Evolutionary conservation across 2,113 vertebrate genomes (phyloP).

Genomic region (Ceyx cyanopectus): DNA sequence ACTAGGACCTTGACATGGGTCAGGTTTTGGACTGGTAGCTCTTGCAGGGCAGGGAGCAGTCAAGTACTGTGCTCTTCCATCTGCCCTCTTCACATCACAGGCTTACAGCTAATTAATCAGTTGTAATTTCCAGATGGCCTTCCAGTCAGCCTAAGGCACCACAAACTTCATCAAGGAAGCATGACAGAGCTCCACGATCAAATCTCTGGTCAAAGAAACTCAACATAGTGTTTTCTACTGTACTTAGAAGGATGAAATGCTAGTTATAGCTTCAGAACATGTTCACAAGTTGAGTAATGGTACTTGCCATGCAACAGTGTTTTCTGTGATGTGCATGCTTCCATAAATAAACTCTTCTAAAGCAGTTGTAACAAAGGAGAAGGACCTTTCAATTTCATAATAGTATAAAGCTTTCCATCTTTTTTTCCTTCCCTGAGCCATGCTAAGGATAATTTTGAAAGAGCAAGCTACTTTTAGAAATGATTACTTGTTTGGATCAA

Average conservation of each 20-base stretch:
- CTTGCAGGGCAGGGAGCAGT: not conserved
- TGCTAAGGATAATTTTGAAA: not conserved
- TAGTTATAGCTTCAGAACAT: not conserved
- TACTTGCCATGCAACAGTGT: not conserved
- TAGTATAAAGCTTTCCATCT: not conserved
- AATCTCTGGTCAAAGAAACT: not conserved
- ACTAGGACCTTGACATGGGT: not conserved
- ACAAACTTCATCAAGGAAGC: not conserved
- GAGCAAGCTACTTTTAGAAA: not conserved
- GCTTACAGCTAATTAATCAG: constrained; percentile 41
- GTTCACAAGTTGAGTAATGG: not conserved
- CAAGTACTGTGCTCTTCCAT: not conserved
- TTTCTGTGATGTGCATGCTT: not conserved
- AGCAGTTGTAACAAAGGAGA: not conserved
- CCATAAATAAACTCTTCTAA: not conserved
- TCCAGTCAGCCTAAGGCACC: constrained; percentile 14
- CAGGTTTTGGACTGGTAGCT: not conserved
- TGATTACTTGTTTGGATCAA: not conserved
- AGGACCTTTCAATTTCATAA: not conserved
- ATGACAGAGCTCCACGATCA: not conserved
- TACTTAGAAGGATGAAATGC: not conserved
- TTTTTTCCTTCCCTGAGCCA: not conserved
- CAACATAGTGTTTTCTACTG: not conserved
- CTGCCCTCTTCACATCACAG: not conserved
- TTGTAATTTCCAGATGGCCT: constrained; percentile 54